Conservation (phyloP, 1,140 invertebrate species). For the Drosophila pseudoobscura region DNA sequence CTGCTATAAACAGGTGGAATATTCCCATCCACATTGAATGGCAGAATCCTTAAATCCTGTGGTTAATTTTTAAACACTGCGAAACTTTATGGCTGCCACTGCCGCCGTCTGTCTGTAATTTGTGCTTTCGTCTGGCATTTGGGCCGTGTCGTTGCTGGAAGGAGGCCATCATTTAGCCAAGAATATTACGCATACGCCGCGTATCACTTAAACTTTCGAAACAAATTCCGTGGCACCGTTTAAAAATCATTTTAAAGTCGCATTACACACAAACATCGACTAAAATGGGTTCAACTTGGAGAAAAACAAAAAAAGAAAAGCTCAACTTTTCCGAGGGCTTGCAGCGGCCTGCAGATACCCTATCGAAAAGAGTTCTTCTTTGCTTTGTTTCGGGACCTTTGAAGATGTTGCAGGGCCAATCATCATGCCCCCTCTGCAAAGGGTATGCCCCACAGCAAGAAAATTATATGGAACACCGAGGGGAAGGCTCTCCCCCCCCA, state of each 20-base stretch:
- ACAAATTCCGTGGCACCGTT: slow-evolving; percentile 51
- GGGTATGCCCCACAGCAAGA: too few species aligned
- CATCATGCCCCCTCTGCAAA: too few species aligned
- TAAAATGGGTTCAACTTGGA: slow-evolving; percentile 4
- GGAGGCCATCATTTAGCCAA: slow-evolving; percentile 53
- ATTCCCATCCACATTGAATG: too few species aligned
- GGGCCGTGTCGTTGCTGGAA: slow-evolving; percentile 44
- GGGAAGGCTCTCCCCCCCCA: too few species aligned
- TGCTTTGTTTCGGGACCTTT: too few species aligned
- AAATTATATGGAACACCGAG: slow-evolving; percentile 24
- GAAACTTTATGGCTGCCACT: slow-evolving; percentile 4
- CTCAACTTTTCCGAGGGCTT: too few species aligned
- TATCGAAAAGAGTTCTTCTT: too few species aligned
- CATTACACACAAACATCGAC: slow-evolving; percentile 23
- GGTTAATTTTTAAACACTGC: slow-evolving; percentile 17
- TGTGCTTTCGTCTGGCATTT: slow-evolving; percentile 37
- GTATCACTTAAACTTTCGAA: slow-evolving; percentile 54
- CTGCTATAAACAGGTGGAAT: too few species aligned
- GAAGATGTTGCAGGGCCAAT: too few species aligned
- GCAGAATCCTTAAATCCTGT: too few species aligned
- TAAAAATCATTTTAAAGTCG: slow-evolving; percentile 69
- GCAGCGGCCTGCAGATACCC: too few species aligned
- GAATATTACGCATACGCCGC: slow-evolving; percentile 67
- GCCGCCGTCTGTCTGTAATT: slow-evolving; percentile 15
- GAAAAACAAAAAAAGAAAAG: slow-evolving; percentile 12